These are phyloP conservation scores for Protaetia brevitarsis DNA, from an alignment of 1,140 invertebrate species.

Conservation along the genomic window DNA sequence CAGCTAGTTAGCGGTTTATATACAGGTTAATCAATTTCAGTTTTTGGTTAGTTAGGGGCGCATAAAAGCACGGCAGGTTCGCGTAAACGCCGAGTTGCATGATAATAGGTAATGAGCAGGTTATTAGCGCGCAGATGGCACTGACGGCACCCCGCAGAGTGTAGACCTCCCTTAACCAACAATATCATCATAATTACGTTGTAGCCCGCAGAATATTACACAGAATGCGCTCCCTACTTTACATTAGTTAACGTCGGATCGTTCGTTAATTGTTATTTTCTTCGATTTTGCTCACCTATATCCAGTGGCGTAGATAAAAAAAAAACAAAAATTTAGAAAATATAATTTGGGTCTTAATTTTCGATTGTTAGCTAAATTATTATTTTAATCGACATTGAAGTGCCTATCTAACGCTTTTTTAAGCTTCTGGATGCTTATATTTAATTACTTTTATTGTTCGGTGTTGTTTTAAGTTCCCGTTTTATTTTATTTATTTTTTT, in stretches of 20 bases:
- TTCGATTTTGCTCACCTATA: neutral
- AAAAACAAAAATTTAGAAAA: neutral
- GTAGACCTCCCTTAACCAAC: slow-evolving; percentile 32
- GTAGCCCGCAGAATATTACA: neutral
- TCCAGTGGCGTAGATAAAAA: too few species aligned
- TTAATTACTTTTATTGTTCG: too few species aligned
- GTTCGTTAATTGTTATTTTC: neutral
- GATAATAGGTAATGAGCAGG: slow-evolving; percentile 44
- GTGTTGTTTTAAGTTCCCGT: too few species aligned
- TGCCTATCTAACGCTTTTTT: too few species aligned
- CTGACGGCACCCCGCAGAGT: slow-evolving; percentile 35
- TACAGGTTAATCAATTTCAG: slow-evolving; percentile 43
- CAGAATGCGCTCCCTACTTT: neutral
- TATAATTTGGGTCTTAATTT: neutral
- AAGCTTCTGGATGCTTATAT: too few species aligned
- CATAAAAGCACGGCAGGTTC: slow-evolving; percentile 37
- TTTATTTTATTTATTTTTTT: too few species aligned
- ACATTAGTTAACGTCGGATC: neutral
- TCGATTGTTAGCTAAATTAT: neutral
- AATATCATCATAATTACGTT: slow-evolving; percentile 35
- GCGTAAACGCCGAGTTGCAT: slow-evolving; percentile 36
- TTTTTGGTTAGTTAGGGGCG: slow-evolving; percentile 44
- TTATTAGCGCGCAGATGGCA: slow-evolving; percentile 41
- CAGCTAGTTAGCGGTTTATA: slow-evolving; percentile 41
- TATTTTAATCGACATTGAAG: too few species aligned